Evolutionary conservation across 2,113 vertebrate species (phyloP).

Genomic region (Drymodes brunneopygia): DNA sequence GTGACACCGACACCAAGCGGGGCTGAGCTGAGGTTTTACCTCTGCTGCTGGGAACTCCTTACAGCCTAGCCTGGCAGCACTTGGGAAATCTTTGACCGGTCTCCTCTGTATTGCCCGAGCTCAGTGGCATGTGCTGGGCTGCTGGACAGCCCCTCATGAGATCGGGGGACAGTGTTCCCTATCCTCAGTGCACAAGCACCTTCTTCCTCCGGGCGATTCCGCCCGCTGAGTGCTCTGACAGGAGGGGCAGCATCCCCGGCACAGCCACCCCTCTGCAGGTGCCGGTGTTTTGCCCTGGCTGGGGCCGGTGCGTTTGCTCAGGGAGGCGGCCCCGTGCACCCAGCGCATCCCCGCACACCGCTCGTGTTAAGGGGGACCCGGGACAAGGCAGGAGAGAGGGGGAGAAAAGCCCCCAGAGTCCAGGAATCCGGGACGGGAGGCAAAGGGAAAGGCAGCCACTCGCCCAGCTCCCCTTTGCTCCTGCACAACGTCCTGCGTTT

Average conservation of each 20-base stretch:
- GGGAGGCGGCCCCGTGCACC: neutral
- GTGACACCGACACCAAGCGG: neutral
- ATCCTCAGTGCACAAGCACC: neutral
- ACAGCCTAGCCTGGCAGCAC: neutral
- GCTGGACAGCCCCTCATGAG: rapidly evolving
- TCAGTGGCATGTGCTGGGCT: rapidly evolving
- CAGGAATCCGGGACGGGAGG: neutral
- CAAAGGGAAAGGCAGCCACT: neutral
- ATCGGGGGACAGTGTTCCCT: rapidly evolving
- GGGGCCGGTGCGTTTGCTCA: rapidly evolving
- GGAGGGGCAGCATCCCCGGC: neutral
- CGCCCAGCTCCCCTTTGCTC: rapidly evolving
- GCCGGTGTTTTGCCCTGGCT: neutral
- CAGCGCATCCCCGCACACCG: rapidly evolving
- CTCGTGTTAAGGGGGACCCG: rapidly evolving
- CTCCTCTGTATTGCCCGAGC: neutral
- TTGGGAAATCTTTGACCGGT: neutral
- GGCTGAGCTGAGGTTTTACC: neutral
- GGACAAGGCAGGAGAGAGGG: neutral
- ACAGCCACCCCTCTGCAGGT: neutral
- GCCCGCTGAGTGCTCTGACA: rapidly evolving
- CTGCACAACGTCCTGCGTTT: rapidly evolving
- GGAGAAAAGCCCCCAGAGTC: neutral
- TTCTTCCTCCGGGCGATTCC: rapidly evolving
- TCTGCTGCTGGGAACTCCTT: neutral